phyloP scores from a whole-genome alignment of 2,888 invertebrate genomes.

The Ellobium chinense region DNA sequence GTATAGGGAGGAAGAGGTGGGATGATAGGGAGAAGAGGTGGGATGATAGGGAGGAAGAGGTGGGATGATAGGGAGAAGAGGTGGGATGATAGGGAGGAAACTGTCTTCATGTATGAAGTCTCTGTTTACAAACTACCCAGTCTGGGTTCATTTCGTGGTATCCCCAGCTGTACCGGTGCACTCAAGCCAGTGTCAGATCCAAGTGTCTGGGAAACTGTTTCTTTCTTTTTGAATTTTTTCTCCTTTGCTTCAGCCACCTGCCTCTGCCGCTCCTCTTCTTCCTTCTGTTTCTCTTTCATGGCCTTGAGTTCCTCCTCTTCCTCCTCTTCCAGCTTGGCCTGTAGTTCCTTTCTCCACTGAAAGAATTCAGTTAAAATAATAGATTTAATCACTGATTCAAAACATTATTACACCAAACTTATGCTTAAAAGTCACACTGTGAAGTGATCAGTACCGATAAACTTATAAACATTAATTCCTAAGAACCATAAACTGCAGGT shows the following conservation, averaged over 20 bases:
- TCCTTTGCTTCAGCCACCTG: conserved; percentile 49
- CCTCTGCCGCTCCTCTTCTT: conserved; percentile 64
- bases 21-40: too few species aligned
- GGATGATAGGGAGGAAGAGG: too few species aligned
- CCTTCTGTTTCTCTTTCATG: conserved; percentile 62
- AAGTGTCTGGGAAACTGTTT: background rate
- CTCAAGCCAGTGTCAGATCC: background rate
- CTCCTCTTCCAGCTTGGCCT: conserved; percentile 67
- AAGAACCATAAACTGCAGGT: too few species aligned
- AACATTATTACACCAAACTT: too few species aligned
- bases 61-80: too few species aligned
- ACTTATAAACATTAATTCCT: too few species aligned
- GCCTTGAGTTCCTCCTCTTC: conserved; percentile 67
- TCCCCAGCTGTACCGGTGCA: background rate
- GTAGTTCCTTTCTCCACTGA: conserved; percentile 76
- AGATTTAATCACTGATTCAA: too few species aligned
- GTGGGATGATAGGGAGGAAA: too few species aligned
- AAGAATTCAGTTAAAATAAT: too few species aligned
- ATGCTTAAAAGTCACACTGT: too few species aligned
- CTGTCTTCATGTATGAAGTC: background rate
- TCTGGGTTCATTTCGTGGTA: conserved; percentile 14
- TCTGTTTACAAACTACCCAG: background rate
- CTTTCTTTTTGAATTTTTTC: conserved; percentile 28
- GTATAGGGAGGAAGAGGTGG: too few species aligned
- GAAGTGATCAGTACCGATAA: too few species aligned